A percentile compares a stretch with the other conserved stretches of the same genome.
These are phyloP conservation scores for Penaeus chinensis DNA, from an alignment of 1,140 invertebrate genomes.

Conservation along the genomic window DNA sequence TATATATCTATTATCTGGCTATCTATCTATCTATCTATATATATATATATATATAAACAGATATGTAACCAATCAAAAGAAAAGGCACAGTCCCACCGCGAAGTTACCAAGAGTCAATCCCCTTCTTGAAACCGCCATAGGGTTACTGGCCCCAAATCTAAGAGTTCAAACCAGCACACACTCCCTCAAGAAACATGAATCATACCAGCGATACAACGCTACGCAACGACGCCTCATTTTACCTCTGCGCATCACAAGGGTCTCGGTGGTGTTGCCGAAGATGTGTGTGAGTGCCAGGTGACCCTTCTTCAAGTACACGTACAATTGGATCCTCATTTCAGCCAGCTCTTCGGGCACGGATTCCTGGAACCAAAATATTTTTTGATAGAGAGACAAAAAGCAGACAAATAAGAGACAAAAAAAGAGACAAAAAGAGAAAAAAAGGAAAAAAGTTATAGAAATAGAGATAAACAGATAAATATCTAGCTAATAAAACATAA, in stretches of 20 bases:
- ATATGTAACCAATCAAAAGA: too few species aligned
- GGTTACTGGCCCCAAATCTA: too few species aligned
- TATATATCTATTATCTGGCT: too few species aligned
- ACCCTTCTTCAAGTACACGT: conserved; percentile 40
- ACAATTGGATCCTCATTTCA: conserved; percentile 25
- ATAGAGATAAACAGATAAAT: background rate
- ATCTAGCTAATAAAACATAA: background rate
- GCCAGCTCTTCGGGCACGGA: conserved; percentile 21
- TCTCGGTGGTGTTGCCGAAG: conserved; percentile 28
- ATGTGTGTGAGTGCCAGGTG: conserved; percentile 40
- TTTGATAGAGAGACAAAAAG: too few species aligned
- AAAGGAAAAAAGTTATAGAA: background rate
- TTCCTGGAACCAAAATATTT: background rate
- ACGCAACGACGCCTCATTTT: background rate
- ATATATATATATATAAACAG: too few species aligned
- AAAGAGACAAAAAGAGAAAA: background rate
- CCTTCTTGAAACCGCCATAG: conserved; percentile 18
- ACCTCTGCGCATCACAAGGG: conserved; percentile 41
- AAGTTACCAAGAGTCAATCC: background rate
- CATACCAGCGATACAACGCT: too few species aligned
- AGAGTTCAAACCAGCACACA: background rate
- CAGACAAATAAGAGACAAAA: background rate
- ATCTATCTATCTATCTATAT: too few species aligned
- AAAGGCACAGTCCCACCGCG: too few species aligned
- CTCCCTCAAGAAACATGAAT: background rate